Evolutionary conservation across 2,888 invertebrate species (phyloP).

Genomic region (Metalampra italica): DNA sequence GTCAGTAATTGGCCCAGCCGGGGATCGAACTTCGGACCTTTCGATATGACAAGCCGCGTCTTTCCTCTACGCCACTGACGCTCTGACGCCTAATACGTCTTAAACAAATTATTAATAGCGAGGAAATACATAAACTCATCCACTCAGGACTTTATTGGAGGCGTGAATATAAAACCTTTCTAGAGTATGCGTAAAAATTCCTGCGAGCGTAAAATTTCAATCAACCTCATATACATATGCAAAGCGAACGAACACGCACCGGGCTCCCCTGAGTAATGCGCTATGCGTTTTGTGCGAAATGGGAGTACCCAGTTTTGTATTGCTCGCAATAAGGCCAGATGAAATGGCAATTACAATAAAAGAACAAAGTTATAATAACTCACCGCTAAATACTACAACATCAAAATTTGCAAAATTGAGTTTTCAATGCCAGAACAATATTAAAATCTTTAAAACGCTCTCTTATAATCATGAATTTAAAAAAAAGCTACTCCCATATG

Average conservation of each 20-base stretch:
- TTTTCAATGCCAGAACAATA: too few species aligned
- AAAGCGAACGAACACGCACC: constrained; percentile 32
- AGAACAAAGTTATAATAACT: too few species aligned
- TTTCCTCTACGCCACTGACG: too few species aligned
- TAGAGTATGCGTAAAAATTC: constrained; percentile 70
- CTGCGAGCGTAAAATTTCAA: constrained; percentile 70
- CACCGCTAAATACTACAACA: too few species aligned
- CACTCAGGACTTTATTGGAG: constrained; percentile 38
- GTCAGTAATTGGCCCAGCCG: too few species aligned
- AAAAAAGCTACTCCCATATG: too few species aligned
- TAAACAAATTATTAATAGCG: not conserved
- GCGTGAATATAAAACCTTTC: constrained; percentile 52
- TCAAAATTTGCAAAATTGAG: too few species aligned
- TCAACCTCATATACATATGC: constrained; percentile 71
- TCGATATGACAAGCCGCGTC: too few species aligned
- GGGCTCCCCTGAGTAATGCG: constrained; percentile 26
- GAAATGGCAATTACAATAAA: not conserved
- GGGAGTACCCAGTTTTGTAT: not conserved
- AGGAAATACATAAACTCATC: not conserved
- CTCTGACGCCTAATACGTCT: too few species aligned
- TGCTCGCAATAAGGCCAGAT: not conserved
- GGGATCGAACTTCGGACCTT: too few species aligned
- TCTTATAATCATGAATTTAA: too few species aligned
- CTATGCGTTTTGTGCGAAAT: not conserved
- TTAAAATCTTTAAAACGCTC: too few species aligned